Conservation (phyloP, 2,888 invertebrate species). For the Yponomeuta cagnagella region DNA sequence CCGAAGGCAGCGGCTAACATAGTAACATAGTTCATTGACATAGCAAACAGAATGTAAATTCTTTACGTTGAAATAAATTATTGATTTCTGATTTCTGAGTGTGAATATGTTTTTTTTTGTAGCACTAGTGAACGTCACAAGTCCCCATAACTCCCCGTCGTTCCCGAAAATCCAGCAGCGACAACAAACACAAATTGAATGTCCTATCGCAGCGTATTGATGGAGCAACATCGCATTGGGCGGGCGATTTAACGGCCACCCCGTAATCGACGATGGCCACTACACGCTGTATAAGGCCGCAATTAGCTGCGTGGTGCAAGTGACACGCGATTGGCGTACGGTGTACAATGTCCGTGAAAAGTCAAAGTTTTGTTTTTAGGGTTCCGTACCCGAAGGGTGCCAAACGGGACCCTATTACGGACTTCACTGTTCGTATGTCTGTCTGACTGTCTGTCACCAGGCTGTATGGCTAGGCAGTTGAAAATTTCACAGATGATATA, state of each 20-base stretch:
- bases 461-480: too few relatives aligned
- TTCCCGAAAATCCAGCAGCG: background rate
- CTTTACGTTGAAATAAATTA: too few relatives aligned
- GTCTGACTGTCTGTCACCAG: too few relatives aligned
- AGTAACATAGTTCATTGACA: too few relatives aligned
- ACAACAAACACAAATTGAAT: conserved; percentile 13
- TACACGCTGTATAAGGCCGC: conserved; percentile 26
- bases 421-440: too few relatives aligned
- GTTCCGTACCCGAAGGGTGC: too few relatives aligned
- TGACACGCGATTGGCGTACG: background rate
- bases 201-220: conserved; percentile 12
- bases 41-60: too few relatives aligned
- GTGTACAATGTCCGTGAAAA: background rate
- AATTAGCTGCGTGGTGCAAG: conserved; percentile 11
- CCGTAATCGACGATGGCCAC: conserved; percentile 48
- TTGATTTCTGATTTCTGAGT: too few relatives aligned
- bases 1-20: too few relatives aligned
- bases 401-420: too few relatives aligned
- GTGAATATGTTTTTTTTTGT: background rate
- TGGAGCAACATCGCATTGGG: conserved; percentile 13
- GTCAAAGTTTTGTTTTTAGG: too few relatives aligned
- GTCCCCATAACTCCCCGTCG: background rate
- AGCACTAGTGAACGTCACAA: background rate
- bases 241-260: conserved; percentile 42
- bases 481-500: too few relatives aligned